Base-by-base conservation (phyloP, 1,140 invertebrate species). In the Mactra quadrangularis region DNA sequence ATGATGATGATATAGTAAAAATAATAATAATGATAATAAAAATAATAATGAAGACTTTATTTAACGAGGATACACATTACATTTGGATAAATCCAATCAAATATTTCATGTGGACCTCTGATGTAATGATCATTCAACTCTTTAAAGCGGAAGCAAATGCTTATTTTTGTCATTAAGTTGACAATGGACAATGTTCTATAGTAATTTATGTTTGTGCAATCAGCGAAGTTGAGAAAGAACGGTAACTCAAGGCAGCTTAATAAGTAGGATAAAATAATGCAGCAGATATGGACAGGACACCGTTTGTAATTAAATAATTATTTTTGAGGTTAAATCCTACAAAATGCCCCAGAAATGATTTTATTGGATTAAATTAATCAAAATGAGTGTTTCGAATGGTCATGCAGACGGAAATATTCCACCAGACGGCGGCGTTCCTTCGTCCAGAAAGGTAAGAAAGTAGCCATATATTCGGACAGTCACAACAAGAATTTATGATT, bases 381-480 rank as follows among this genome's bases (percentile, higher is more conserved):
- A 29, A 50, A 68, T 68, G 64, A 68, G 64, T 68, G 45, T 41
- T 3, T 27, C 27, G 1, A 50, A 50, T 50, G 64, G 1, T 31
- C 22, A 31, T 47, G 7, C 9, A 15, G 19, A 45, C 31, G 64
- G 13, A 2, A 68, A 50, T 7, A 3, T 17, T 2, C 33, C 41
- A 6, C 3, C 6, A 17, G 13, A 47, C 3, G 45, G 29, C 2
- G 47, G n/a, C 15, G 25, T 52, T 27, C 15, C 13, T 2, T 4
- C 64, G 27, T 22, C 45, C 25, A 68, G 64, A 50, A 68, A 68
- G 64, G 64, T 68, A 17, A 50, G 1, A 2, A 31, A 68, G 11
- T 68, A 27, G 17, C 35, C 13, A 9, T 47, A 25, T 68, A 29
- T 3, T 50, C 64, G 64, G 45, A 27, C 35, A 62, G 1, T 19